phyloP scores from a whole-genome alignment of 2,113 vertebrate species.

The Fukomys damarensis region DNA sequence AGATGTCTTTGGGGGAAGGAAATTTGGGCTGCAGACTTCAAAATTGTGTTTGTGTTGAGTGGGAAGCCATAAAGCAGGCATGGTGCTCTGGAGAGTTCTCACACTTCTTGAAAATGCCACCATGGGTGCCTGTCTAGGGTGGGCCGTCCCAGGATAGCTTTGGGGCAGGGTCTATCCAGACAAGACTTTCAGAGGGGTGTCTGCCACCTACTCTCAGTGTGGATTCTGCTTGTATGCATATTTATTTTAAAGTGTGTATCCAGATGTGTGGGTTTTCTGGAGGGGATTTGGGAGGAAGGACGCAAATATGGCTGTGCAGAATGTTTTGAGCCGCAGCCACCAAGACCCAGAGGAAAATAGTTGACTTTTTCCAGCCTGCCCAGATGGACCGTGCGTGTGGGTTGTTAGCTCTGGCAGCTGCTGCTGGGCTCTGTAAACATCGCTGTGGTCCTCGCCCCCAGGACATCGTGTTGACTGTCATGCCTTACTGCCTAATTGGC shows the following conservation, averaged over 20 bases:
- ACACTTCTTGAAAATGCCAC: constrained; percentile 6
- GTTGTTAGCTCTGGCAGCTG: constrained; percentile 62
- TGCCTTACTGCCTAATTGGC: constrained; percentile 70
- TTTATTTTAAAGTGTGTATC: constrained; percentile 74
- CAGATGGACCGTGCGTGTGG: constrained; percentile 55
- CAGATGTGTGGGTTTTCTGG: constrained; percentile 76
- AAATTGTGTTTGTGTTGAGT: not conserved
- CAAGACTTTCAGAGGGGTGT: constrained; percentile 7
- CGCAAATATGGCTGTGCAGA: constrained; percentile 46
- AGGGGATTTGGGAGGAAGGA: constrained; percentile 38
- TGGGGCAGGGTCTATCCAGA: not conserved
- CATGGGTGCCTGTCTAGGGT: not conserved
- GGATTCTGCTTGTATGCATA: constrained; percentile 41
- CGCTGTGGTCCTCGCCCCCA: constrained; percentile 30
- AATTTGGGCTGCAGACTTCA: constrained; percentile 47
- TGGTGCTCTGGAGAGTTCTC: not conserved
- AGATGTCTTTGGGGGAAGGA: constrained; percentile 35
- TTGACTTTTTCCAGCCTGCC: constrained; percentile 71
- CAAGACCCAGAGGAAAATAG: constrained; percentile 54
- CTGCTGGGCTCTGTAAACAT: constrained; percentile 63
- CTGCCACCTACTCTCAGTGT: no score
- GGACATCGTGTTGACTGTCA: constrained; percentile 56
- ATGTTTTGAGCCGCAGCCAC: constrained; percentile 61
- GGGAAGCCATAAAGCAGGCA: constrained; percentile 26
- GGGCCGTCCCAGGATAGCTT: not conserved